Base-by-base conservation (phyloP, 2,113 vertebrate species). In the Callaeas wilsoni region DNA sequence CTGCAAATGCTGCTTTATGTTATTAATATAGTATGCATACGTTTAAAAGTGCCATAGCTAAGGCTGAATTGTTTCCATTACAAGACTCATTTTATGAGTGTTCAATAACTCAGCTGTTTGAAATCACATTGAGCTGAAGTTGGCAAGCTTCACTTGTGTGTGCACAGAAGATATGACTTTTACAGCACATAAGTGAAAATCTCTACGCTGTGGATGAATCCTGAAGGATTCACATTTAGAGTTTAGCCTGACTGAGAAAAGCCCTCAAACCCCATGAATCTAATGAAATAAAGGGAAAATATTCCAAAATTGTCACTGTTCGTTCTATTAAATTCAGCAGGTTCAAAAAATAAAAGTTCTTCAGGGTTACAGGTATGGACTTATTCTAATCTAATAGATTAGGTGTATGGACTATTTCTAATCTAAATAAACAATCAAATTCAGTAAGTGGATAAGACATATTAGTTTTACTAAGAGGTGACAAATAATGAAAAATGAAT, bases 51-150 rank as follows among this genome's bases (percentile, higher is more conserved):
- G 84, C 35, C 69, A 41, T 62, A 41, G 50, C 87, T 96, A 95
- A 88, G 69, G 60, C 50, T 83, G 63, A 88, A 74, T 83, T 70
- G 64, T 85, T 96, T 94, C 84, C 60, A 69, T 91, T 91, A 88
- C 80, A 80, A 92, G 92, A 93, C 42, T 86, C 33, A 56, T 85
- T 92, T 80, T 67, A 87, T 53, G 85, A 77, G 63, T 56, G 55
- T 83, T 95, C 75, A 84, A 64, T 89, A 89, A 47, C 78, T 97
- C 75, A 91, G 90, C 93, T 94, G 83, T 88, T 87, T 94, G 87
- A 94, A 95, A 92, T 93, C 82, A 92, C 59, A 85, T 39, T 63
- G 71, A 90, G 92, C 39, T 90, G 79, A n/a, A 84, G 67, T 16
- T 96, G 85, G 68, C 78, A 93, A 71, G 75, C 63, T 69, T 67